Evolutionary conservation across 1,140 invertebrate species (phyloP).

Genomic region (Aphidius ervi): DNA sequence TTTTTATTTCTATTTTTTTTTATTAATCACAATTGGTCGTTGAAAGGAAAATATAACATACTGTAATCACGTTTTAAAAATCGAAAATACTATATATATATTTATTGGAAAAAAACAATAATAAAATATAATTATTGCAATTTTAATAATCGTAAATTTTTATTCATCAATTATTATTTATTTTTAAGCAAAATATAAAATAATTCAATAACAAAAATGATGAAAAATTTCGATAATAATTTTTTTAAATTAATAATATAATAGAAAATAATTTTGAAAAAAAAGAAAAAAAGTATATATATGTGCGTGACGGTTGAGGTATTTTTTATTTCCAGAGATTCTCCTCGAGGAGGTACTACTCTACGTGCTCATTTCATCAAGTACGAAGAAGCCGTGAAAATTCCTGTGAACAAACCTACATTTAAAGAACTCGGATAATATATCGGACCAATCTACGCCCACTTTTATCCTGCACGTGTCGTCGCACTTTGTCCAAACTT

Average conservation of each 20-base stretch:
- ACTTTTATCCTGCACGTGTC: conserved; percentile 20
- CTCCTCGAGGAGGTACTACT: conserved; percentile 68
- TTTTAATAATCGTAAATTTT: too few species aligned
- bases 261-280: neutral
- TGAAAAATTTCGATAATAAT: neutral
- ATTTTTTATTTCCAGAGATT: conserved; percentile 61
- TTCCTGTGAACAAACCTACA: conserved; percentile 73
- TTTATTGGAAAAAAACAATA: too few species aligned
- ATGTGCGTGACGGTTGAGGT: conserved; percentile 18
- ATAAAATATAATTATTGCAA: too few species aligned
- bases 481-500: conserved; percentile 20
- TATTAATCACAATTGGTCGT: neutral
- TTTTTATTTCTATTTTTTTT: neutral
- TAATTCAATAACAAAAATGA: too few species aligned
- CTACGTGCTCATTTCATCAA: conserved; percentile 62
- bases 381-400: conserved; percentile 66
- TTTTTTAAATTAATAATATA: neutral
- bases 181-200: too few species aligned
- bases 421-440: conserved; percentile 55
- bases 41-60: too few species aligned
- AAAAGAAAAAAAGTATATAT: conserved; percentile 2
- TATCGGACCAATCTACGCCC: conserved; percentile 10
- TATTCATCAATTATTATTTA: too few species aligned
- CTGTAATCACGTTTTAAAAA: too few species aligned
- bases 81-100: too few species aligned